Evolutionary conservation across 1,140 invertebrate genomes (phyloP), one percentile per base, ranked within the genome.

Genomic region (Maniola jurtina): DNA sequence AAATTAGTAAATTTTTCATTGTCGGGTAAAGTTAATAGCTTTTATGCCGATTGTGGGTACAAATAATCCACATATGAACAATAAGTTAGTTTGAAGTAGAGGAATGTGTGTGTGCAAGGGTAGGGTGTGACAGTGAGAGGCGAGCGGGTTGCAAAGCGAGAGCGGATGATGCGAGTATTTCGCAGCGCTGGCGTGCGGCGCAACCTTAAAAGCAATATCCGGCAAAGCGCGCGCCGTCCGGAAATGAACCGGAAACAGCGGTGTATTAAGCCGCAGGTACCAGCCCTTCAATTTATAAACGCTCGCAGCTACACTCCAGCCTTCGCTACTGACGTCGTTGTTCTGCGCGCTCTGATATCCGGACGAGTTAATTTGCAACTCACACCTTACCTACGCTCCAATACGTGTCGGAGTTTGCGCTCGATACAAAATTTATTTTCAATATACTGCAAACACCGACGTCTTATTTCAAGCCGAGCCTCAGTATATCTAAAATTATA

Each of bases 191-290:
- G 85, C 83, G 90, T 89, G 88, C 79, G 80, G 82, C 82, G 74
- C 85, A 88, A 86, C 89, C 91, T 91, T 91, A 89, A 91, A 92
- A 90, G 89, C 91, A 92, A 92, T 92, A 92, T 92, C 91, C 89
- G 91, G 87, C 82, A 79, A 74, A 79, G 82, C 78, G 84, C 86
- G 86, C 82, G 81, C 79, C 81, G 84, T 70, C 84, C 85, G 91
- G 91, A 92, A 92, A 92, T 92, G 91, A 92, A 92, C 83, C 89
- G 89, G 90, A 92, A 91, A 91, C 89, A 81, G 87, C 85, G 88
- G 88, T 88, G 88, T 91, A 91, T 91, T 91, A 91, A 91, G 89
- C 88, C 80, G 84, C 87, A 90, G 88, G 88, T 90, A 90, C 78
- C 78, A 82, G 83, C 85, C 86, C 88, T 90, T 89, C 86, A 89